Evolutionary conservation across 2,888 invertebrate genomes (phyloP).

Genomic region (Dromius quadrimaculatus): DNA sequence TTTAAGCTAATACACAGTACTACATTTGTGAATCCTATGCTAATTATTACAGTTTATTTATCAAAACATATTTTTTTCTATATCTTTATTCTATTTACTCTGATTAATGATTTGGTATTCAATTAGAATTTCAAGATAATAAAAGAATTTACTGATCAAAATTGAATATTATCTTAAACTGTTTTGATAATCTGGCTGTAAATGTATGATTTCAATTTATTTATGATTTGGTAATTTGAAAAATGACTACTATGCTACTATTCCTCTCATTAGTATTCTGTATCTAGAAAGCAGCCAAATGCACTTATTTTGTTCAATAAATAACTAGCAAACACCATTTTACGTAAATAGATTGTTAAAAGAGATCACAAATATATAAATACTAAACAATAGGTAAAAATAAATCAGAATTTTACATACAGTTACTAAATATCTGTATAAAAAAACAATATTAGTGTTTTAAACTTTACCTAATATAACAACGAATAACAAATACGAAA

Average conservation of each 20-base stretch:
- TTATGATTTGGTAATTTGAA: conserved; percentile 10
- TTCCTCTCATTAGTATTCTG: conserved; percentile 16
- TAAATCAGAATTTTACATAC: conserved; percentile 35
- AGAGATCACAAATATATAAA: conserved; percentile 49
- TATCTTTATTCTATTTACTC: too few species aligned
- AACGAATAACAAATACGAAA: conserved; percentile 48
- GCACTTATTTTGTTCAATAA: conserved; percentile 34
- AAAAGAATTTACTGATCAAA: too few species aligned
- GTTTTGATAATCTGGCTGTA: too few species aligned
- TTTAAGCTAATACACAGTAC: too few species aligned
- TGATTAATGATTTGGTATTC: too few species aligned
- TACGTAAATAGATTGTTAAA: conserved; percentile 50
- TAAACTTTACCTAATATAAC: conserved; percentile 43
- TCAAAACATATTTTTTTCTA: too few species aligned
- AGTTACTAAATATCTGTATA: conserved; percentile 47
- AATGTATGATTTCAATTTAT: background rate
- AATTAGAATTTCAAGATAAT: too few species aligned
- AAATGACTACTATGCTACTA: conserved; percentile 21
- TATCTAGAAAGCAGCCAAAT: conserved; percentile 37
- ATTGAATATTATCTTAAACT: too few species aligned
- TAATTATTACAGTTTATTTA: too few species aligned
- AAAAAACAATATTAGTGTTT: conserved; percentile 49
- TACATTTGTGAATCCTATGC: too few species aligned
- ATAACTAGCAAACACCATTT: conserved; percentile 48
- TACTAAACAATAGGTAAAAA: conserved; percentile 44